Conservation (phyloP, 2,888 invertebrate genomes). For the Octonoba sinensis region DNA sequence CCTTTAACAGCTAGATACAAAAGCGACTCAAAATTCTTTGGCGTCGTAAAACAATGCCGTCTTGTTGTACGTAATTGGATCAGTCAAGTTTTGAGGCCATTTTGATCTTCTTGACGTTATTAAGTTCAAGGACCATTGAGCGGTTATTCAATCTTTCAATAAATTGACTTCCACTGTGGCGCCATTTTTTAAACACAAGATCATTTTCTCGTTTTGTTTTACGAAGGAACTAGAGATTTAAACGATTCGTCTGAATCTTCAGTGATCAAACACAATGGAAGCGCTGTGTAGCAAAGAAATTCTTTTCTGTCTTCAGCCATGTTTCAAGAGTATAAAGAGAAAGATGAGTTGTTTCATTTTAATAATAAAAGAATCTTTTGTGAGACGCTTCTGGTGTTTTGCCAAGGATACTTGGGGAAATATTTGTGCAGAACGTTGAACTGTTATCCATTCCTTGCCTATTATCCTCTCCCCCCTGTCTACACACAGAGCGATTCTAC, state of each 20-base stretch:
- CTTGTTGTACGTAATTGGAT: slow-evolving; percentile 34
- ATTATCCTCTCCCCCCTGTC: too few species aligned
- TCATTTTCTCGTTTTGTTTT: background rate
- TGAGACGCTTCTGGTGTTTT: too few species aligned
- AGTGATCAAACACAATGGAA: slow-evolving; percentile 2
- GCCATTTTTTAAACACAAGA: slow-evolving; percentile 15
- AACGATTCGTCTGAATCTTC: slow-evolving; percentile 14
- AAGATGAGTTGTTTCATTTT: too few species aligned
- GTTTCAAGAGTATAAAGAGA: background rate
- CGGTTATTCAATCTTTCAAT: slow-evolving; percentile 52
- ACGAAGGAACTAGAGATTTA: slow-evolving; percentile 2
- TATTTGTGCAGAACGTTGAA: too few species aligned
- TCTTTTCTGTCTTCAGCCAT: background rate
- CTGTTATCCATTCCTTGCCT: too few species aligned
- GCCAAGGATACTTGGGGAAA: too few species aligned
- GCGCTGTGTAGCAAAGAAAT: background rate
- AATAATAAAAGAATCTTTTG: too few species aligned
- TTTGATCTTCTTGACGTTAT: slow-evolving; percentile 24
- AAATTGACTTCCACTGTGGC: slow-evolving; percentile 17
- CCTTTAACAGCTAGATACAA: too few species aligned
- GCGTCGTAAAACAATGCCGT: slow-evolving; percentile 45
- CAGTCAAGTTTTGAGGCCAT: slow-evolving; percentile 14
- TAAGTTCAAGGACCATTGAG: slow-evolving; percentile 42
- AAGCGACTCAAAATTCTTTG: background rate
- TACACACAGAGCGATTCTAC: too few species aligned